phyloP scores from a whole-genome alignment of 2,888 invertebrate genomes.

The Ochropleura leucogaster region DNA sequence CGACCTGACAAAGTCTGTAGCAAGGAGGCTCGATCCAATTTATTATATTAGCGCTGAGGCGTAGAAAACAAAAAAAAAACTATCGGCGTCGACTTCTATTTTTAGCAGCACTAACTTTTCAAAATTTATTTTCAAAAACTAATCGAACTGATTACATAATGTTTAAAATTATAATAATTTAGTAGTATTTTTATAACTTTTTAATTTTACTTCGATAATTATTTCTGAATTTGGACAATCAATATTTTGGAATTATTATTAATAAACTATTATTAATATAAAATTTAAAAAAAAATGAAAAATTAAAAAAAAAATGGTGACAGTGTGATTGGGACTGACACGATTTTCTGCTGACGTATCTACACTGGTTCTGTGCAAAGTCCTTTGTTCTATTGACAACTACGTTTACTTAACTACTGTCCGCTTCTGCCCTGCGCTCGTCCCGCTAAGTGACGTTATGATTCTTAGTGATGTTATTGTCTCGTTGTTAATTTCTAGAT shows the following conservation, averaged over 20 bases:
- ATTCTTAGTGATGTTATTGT: too few relatives aligned
- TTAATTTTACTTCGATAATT: not conserved
- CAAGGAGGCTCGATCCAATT: constrained; percentile 5
- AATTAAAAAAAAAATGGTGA: too few relatives aligned
- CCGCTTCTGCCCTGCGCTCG: too few relatives aligned
- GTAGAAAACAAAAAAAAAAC: constrained; percentile 21
- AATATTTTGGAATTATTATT: not conserved
- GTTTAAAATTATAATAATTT: too few relatives aligned
- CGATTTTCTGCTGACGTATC: not conserved
- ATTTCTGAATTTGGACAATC: not conserved
- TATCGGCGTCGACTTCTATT: constrained; percentile 11
- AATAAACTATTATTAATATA: too few relatives aligned
- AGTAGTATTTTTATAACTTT: too few relatives aligned
- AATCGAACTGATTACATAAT: not conserved
- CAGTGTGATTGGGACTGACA: not conserved
- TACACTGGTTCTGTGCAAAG: not conserved
- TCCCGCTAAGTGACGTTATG: too few relatives aligned
- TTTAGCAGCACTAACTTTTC: constrained; percentile 2
- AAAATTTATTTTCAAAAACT: not conserved
- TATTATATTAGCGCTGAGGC: constrained; percentile 42
- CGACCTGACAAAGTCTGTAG: constrained; percentile 40
- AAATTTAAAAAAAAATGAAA: too few relatives aligned
- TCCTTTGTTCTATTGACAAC: not conserved
- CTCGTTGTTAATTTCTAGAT: too few relatives aligned
- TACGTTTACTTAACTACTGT: too few relatives aligned